phyloP scores from a whole-genome alignment of 2,113 vertebrate species.

The Australoheros scitulus region DNA sequence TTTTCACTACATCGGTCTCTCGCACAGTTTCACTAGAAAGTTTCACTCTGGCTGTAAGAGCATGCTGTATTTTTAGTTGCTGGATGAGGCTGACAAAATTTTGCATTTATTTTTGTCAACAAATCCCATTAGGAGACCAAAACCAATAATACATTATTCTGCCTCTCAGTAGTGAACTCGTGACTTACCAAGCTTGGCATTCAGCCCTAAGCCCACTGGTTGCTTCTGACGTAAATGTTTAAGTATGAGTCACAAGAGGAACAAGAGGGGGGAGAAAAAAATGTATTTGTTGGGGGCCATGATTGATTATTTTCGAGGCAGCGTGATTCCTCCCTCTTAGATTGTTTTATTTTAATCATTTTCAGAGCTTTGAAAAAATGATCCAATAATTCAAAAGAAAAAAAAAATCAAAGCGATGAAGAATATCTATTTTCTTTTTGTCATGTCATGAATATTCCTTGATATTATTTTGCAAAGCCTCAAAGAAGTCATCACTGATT shows the following conservation, averaged over 20 bases:
- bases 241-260: not conserved
- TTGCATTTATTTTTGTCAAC: constrained; percentile 5
- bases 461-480: not conserved
- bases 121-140: constrained; percentile 10
- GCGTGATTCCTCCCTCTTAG: not conserved
- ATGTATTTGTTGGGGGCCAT: not conserved
- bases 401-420: not conserved
- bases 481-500: not conserved
- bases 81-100: not conserved
- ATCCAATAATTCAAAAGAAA: not conserved
- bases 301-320: not conserved
- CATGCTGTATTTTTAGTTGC: not conserved
- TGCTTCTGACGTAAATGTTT: not conserved
- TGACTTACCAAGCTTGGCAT: not conserved
- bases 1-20: not conserved
- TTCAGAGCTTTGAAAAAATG: not conserved
- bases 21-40: not conserved
- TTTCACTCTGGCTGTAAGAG: constrained; percentile 2
- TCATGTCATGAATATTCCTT: not conserved
- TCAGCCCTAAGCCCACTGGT: not conserved
- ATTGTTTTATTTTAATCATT: not conserved
- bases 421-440: not conserved
- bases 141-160: constrained; percentile 7
- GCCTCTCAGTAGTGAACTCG: not conserved
- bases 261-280: not conserved